A percentile compares a stretch with the other conserved stretches of the same genome.
Conservation (phyloP, 2,888 invertebrate species). For the Morpho achilles region DNA sequence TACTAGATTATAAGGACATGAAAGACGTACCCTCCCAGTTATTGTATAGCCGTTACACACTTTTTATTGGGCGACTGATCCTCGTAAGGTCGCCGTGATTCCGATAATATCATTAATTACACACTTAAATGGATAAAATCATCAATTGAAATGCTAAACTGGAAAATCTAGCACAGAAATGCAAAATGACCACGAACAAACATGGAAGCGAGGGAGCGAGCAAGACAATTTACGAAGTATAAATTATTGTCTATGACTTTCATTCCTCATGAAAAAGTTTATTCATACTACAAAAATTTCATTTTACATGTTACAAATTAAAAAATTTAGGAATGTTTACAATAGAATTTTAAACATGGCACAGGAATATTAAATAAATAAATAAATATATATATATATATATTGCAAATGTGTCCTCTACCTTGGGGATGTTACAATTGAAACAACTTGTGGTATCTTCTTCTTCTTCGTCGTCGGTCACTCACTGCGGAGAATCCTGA, state of each 20-base stretch:
- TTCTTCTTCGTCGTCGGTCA: too few relatives aligned
- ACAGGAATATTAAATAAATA: too few relatives aligned
- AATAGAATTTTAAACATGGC: too few relatives aligned
- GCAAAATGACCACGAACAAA: constrained; percentile 78
- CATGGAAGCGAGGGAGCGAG: constrained; percentile 75
- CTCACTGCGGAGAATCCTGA: too few relatives aligned
- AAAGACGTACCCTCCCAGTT: constrained; percentile 79
- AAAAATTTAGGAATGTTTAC: too few relatives aligned
- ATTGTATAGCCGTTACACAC: constrained; percentile 67
- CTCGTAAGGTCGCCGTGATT: constrained; percentile 71
- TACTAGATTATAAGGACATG: constrained; percentile 71
- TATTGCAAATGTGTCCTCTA: too few relatives aligned
- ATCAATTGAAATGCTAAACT: constrained; percentile 65
- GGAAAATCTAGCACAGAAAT: constrained; percentile 74
- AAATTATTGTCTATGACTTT: constrained; percentile 44
- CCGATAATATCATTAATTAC: constrained; percentile 75
- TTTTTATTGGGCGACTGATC: constrained; percentile 70
- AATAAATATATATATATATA: too few relatives aligned
- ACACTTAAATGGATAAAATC: constrained; percentile 62
- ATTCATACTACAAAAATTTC: too few relatives aligned
- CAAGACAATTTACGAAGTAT: constrained; percentile 57
- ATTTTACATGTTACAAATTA: too few relatives aligned
- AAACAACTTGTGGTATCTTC: too few relatives aligned
- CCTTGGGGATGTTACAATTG: too few relatives aligned
- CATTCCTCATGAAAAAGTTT: neutral